Base-by-base conservation (phyloP, 2,888 invertebrate genomes). In the Trissolcus brochymenae region DNA sequence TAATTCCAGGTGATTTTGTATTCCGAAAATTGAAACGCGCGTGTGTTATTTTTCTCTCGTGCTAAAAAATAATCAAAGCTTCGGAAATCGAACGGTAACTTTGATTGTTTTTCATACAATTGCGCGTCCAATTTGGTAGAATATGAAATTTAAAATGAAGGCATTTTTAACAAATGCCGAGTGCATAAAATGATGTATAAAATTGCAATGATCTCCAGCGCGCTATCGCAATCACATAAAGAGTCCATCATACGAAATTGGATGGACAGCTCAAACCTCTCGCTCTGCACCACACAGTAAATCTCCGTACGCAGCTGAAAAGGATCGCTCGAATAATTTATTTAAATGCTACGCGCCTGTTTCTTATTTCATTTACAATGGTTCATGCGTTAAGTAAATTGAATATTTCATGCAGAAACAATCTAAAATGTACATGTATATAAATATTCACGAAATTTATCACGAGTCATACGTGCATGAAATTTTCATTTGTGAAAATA, bases 161-260 rank as follows among this genome's bases (percentile, higher is more conserved):
- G 13, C 19, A 13, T 51, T 17, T 51, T 35, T 35, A 35, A 35
- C 35, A 35, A 35, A 35, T 35, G 35, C 35, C 29, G 43, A 55
- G 14, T 17, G 29, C 14, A 49, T 13, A 56, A 35, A 49, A 59
- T 50, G 49, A 61, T 60, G 55, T 25, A 54, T 56, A 19, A 62
- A 43, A 57, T 71, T 62, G 29, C 29, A 71, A 51, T 62, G 62
- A 62, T 71, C 57, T 62, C 19, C 21, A 57, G 16, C 51, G 51
- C 50, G 51, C 21, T 43, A 51, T 64, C 43, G 64, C 57, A 64
- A 71, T 62, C 60, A 57, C 53, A 64, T 64, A 64, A 71, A 64
- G 51, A 62, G 64, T 56, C 51, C 53, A 71, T 71, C 62, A 46
- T 57, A 46, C 53, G 19, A 62, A 71, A 29, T 43, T 49, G 50